Evolutionary conservation across 1,140 invertebrate species (phyloP), one percentile per base, ranked within the genome.

Genomic region (Aphidius gifuensis): DNA sequence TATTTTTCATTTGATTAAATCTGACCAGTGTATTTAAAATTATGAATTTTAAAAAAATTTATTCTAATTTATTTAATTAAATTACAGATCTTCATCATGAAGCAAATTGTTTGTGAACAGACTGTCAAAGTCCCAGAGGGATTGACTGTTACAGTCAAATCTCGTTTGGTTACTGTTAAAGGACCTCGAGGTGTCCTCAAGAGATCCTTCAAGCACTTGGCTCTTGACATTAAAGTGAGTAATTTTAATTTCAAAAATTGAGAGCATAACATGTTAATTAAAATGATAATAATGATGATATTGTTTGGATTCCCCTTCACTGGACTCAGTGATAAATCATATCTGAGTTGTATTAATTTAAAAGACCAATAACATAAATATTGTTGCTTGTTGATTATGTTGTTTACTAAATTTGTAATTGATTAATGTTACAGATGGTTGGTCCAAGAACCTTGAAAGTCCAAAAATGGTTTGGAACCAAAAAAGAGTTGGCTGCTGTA

Each of bases 381-480:
- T 60, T 16, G 16, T 16, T 16, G 16, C 16, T 16, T 16, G 16
- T 16, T 16, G 16, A 16, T 16, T 32, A 39, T 47, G 9, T 61
- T 49, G 44, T 58, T 32, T 32, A 45, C 32, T 49, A 47, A 39
- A 49, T 45, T 8, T 44, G 38, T 0, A 59, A 16, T 9, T 45
- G 6, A 63, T 69, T 60, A 60, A 42, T 61, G n/a, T 70, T 69
- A 21, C 47, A 81, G 79, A 91, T 90, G 89, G 77, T 88, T n/a
- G 85, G 84, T 72, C 84, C 88, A 49, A 85, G 86, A 63, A 71
- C 86, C 9, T 73, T 98, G 58, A 90, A 89, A 71, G 96, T 99
- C 4, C 95, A 98, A 79, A 99, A 99, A 87, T 99, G 97, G 97
- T 99, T 99, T 79, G 97, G 97, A 45, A 94, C 90, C 32, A 95